These are phyloP conservation scores for Nasalis larvatus DNA, from an alignment of 2,113 vertebrate genomes.

Conservation along the genomic window DNA sequence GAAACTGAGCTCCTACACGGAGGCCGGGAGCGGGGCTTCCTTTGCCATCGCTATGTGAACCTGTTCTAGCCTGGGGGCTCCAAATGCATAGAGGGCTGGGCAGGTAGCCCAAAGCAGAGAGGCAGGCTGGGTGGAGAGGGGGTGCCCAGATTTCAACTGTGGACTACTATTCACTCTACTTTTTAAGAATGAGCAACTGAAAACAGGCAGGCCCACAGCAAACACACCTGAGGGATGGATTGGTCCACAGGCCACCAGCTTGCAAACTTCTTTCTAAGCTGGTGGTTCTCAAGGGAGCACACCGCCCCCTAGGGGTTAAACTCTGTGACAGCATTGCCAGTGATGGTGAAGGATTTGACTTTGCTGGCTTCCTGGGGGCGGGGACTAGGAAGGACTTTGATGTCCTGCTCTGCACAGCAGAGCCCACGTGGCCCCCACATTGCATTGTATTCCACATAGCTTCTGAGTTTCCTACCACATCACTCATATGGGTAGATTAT, in stretches of 20 bases:
- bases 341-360: too few relatives aligned
- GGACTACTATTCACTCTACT: not conserved
- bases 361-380: not conserved
- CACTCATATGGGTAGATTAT: not conserved
- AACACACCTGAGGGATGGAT: not conserved
- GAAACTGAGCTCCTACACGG: too few relatives aligned
- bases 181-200: not conserved
- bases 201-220: not conserved
- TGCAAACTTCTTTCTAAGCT: not conserved
- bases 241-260: not conserved
- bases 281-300: not conserved
- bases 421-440: rapidly evolving
- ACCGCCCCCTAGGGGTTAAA: slow-evolving; percentile 29
- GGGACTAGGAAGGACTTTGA: not conserved
- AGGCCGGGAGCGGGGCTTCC: rapidly evolving
- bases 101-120: not conserved
- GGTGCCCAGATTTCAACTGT: not conserved
- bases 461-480: not conserved
- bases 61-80: not conserved
- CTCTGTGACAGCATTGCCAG: not conserved
- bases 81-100: too few relatives aligned
- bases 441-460: not conserved
- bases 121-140: not conserved
- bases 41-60: not conserved
- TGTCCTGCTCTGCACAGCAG: not conserved